Evolutionary conservation across 1,140 invertebrate species (phyloP).

Genomic region (Sitodiplosis mosellana): DNA sequence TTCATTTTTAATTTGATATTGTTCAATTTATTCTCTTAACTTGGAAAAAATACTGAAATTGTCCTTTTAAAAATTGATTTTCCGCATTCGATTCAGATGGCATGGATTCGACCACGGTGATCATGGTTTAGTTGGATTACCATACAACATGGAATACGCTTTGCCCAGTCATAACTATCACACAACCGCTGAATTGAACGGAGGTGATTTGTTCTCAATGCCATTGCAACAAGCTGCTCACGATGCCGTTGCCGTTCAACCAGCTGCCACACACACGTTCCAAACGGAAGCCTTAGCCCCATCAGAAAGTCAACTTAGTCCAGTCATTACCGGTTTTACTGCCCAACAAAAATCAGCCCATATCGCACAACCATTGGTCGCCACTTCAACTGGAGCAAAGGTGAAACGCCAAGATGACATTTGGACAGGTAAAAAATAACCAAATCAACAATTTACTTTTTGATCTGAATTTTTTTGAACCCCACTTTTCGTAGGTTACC

Average conservation of each 20-base stretch:
- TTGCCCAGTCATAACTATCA: slow-evolving; percentile 10
- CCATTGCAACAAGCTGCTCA: background rate
- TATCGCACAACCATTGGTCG: background rate
- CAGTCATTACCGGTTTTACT: background rate
- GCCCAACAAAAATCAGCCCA: background rate
- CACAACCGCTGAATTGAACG: slow-evolving; percentile 10
- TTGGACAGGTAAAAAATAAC: slow-evolving; percentile 1
- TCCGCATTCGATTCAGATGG: background rate
- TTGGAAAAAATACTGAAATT: no score
- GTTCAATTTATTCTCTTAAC: no score
- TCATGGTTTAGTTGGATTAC: slow-evolving; percentile 9
- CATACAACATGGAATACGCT: slow-evolving; percentile 20
- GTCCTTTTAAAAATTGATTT: no score
- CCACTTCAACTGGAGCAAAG: background rate
- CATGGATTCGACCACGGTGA: background rate
- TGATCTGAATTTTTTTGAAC: no score
- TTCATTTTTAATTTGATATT: no score
- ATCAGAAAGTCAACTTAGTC: background rate
- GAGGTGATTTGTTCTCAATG: slow-evolving; percentile 2
- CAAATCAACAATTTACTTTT: no score
- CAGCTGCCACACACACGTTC: background rate
- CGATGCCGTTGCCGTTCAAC: background rate
- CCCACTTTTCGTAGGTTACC: no score
- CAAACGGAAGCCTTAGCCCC: background rate
- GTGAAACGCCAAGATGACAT: slow-evolving; percentile 1